Evolutionary conservation across 2,888 invertebrate species (phyloP), one percentile per base, ranked within the genome.

Genomic region (Crocallis elinguaria): DNA sequence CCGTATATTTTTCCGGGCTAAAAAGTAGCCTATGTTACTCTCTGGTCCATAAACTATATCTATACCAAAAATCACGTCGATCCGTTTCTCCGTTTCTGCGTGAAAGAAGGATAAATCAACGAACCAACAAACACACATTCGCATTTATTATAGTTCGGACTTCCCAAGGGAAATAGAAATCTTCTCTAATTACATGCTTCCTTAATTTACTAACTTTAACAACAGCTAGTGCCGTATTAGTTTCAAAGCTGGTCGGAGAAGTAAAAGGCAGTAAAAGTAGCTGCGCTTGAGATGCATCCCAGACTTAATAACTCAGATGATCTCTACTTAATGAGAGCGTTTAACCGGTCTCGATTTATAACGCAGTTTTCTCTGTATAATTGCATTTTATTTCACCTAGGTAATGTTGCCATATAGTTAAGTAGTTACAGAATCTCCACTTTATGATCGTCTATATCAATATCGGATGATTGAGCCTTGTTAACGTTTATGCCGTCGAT

Each of bases 381-480:
- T 49, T 49, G 49, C 43, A 49, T 54, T 53, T 54, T 54, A 54
- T 54, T 48, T 54, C 53, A 54, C 53, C 46, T 27, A 39, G 12
- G 43, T 44, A 38, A 44, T 51, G 27, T 38, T 12, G 11, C 30
- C n/a, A 2, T 41, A 36, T 36, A 16, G 29, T 7, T 19, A n/a
- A n/a, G n/a, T n/a, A 11, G 17, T 2, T 7, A n/a, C 51, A 52
- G 51, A 30, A 35, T 21, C 51, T 23, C 41, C 43, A 23, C 8
- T 38, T 17, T 9, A 16, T 13, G 9, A 13, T 36, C 0, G 9
- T 13, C 1, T 4, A n/a, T 13, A n/a, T n/a, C n/a, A n/a, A n/a
- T n/a, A n/a, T n/a, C n/a, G n/a, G n/a, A 25, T 9, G 9, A 25
- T 25, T 25, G 9, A 25, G 5, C 19, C 3, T 19, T 19, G 5